Evolutionary conservation across 23 tunicate genomes (phyloP), one percentile per base, ranked within the genome.

Genomic region (Halocynthia aurantium): DNA sequence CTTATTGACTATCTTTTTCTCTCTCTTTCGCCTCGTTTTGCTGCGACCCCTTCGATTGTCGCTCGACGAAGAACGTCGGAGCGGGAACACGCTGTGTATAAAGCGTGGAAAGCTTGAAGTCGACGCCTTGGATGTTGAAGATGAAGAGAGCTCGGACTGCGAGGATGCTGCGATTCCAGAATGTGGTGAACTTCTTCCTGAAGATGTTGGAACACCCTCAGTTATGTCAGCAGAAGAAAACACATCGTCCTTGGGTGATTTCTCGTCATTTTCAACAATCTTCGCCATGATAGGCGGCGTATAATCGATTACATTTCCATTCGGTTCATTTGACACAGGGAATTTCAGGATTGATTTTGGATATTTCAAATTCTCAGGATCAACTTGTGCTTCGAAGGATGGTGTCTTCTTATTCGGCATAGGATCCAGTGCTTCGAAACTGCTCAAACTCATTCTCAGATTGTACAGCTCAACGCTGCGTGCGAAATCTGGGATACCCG

Each of bases 61-160:
- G 62, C 31, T 69, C 7, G 78, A 52, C 21, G 85, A 81, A 20
- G 72, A 52, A 62, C 77, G 68, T 52, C 92, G 85, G 66, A 86
- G 80, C 8, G 92, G 92, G 70, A 78, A 89, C 60, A 89, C 83
- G 76, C 96, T 89, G 70, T 89, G 96, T 55, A 89, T 69, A 63
- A 89, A 89, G 0, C 83, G 85, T 51, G 96, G 96, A 52, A 89
- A 89, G 10, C 96, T 89, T 22, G 96, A 84, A 9, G 52, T 62
- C 7, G 89, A 84, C 13, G 74, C 18, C n/a, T 68, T 72, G 63
- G 96, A 89, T 21, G 75, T 31, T 8, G 71, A 57, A 52, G 67
- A 53, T 51, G 77, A 75, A 15, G 67, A 8, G 61, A 19, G 53
- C 56, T 74, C 78, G 15, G 78, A 74, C 17, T 52, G 78, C 9